A percentile compares a stretch with the other conserved stretches of the same genome.
These are phyloP conservation scores for Drosophila eohydei DNA, from an alignment of 2,888 invertebrate genomes.

Conservation along the genomic window DNA sequence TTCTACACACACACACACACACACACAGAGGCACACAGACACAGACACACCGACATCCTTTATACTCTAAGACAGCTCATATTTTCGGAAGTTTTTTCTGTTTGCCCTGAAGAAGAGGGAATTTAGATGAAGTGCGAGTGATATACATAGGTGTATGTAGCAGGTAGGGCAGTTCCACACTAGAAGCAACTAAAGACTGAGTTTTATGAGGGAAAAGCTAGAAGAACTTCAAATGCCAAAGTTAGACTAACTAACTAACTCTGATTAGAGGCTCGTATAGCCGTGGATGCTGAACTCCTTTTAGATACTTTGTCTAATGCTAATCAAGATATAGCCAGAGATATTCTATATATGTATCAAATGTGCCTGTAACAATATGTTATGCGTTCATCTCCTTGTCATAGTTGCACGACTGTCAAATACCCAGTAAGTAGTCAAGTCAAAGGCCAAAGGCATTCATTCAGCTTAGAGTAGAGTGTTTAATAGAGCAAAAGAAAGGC, in stretches of 20 bases:
- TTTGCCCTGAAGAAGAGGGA: neutral
- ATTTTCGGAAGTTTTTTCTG: neutral
- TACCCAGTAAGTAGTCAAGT: neutral
- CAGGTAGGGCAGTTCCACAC: neutral
- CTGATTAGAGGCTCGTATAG: neutral
- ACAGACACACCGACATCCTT: neutral
- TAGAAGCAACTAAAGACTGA: too few relatives aligned
- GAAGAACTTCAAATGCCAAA: neutral
- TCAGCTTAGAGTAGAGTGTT: neutral
- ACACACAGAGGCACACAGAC: neutral
- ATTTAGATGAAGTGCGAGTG: neutral
- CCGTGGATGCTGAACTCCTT: too few relatives aligned
- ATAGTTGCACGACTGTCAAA: neutral
- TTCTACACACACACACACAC: constrained; percentile 3
- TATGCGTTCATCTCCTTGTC: neutral
- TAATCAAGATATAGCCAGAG: too few relatives aligned
- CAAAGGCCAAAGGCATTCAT: neutral
- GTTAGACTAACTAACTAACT: neutral
- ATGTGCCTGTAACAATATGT: too few relatives aligned
- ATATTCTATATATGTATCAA: too few relatives aligned
- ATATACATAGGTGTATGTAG: neutral
- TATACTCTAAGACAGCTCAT: neutral
- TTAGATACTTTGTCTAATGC: too few relatives aligned
- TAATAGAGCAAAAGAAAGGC: neutral
- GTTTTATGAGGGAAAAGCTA: neutral